Conservation (phyloP, 2,888 invertebrate species). For the Platycheirus albimanus region DNA sequence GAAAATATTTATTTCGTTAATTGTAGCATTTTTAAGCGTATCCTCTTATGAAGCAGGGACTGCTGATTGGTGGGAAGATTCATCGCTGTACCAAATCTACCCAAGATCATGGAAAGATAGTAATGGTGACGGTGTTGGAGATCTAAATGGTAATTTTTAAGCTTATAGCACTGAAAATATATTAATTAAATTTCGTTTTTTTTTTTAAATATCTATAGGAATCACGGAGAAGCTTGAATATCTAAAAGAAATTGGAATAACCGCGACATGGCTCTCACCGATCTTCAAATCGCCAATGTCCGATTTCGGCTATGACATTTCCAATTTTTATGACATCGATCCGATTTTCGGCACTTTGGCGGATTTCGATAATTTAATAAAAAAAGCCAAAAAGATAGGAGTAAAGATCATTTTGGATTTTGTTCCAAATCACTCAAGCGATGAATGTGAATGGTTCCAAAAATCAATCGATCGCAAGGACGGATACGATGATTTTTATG, state of each 20-base stretch:
- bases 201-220: slow-evolving; percentile 80
- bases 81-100: slow-evolving; percentile 92
- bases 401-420: slow-evolving; percentile 85
- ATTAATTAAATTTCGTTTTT: no score
- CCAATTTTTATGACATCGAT: slow-evolving; percentile 87
- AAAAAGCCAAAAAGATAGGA: slow-evolving; percentile 83
- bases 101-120: slow-evolving; percentile 93
- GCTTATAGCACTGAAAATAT: not conserved
- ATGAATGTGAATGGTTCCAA: slow-evolving; percentile 93
- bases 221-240: slow-evolving; percentile 86
- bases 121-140: slow-evolving; percentile 92
- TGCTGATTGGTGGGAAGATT: slow-evolving; percentile 92
- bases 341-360: slow-evolving; percentile 85
- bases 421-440: slow-evolving; percentile 90
- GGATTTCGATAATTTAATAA: slow-evolving; percentile 87
- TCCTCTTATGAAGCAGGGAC: slow-evolving; percentile 22
- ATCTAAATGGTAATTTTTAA: slow-evolving; percentile 86
- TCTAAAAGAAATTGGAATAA: slow-evolving; percentile 87
- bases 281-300: slow-evolving; percentile 89
- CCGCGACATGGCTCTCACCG: slow-evolving; percentile 89
- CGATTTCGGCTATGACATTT: slow-evolving; percentile 91
- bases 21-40: slow-evolving; percentile 3
- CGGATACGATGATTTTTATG: slow-evolving; percentile 88
- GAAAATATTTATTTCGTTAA: not conserved
- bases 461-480: slow-evolving; percentile 86